These are phyloP conservation scores for Cassiopea xamachana DNA, from an alignment of 30 jellyfish, hydroid and myxozoan species.

Conservation along the genomic window DNA sequence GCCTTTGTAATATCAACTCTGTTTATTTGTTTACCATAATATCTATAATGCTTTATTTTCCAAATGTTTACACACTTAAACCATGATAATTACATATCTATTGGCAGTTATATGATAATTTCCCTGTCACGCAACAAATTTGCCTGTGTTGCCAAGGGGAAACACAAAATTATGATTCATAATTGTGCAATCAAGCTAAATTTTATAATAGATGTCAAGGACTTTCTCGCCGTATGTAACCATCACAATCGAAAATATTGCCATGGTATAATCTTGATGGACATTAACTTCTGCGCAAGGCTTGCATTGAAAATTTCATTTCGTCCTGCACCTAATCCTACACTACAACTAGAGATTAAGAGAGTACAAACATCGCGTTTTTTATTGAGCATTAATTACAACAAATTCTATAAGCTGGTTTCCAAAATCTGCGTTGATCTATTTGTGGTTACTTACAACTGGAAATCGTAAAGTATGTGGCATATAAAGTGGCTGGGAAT, in stretches of 20 bases:
- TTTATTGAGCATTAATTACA: background rate
- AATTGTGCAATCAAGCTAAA: too few species aligned
- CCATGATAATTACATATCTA: background rate
- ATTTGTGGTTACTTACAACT: background rate
- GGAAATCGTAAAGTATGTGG: background rate
- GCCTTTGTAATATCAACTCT: background rate
- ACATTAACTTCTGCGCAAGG: too few species aligned
- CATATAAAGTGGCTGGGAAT: background rate
- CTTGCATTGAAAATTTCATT: too few species aligned
- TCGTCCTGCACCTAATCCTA: background rate
- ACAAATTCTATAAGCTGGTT: background rate
- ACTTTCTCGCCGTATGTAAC: too few species aligned
- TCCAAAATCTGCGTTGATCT: background rate
- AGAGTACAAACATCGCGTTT: background rate
- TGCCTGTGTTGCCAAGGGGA: background rate
- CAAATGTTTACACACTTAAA: background rate
- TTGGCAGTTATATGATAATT: background rate
- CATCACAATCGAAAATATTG: too few species aligned
- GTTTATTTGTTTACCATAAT: background rate
- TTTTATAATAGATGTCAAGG: too few species aligned
- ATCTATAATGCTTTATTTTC: background rate
- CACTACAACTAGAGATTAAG: background rate
- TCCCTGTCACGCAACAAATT: background rate
- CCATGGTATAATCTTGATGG: too few species aligned
- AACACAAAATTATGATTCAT: background rate